phyloP scores from a whole-genome alignment of 2,888 invertebrate species.

The Drosophila subsilvestris region DNA sequence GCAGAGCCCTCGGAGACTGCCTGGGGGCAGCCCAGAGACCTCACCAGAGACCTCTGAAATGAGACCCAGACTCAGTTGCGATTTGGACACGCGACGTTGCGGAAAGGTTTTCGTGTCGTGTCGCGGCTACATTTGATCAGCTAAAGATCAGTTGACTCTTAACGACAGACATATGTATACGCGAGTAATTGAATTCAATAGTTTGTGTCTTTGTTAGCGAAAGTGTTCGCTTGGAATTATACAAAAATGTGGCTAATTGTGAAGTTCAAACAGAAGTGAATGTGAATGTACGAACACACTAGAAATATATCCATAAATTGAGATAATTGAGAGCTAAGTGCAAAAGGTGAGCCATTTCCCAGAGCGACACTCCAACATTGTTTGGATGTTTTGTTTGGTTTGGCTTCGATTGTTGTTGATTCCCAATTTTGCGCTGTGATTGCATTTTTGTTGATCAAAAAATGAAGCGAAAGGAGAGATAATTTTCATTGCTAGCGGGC shows the following conservation, averaged over 20 bases:
- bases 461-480: slow-evolving; percentile 22
- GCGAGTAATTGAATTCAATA: slow-evolving; percentile 39
- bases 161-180: slow-evolving; percentile 24
- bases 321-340: slow-evolving; percentile 17
- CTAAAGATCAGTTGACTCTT: slow-evolving; percentile 4
- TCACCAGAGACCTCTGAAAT: slow-evolving; percentile 3
- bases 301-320: slow-evolving; percentile 17
- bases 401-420: too few species aligned
- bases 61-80: slow-evolving; percentile 50
- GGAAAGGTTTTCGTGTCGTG: slow-evolving; percentile 20
- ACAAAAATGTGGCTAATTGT: slow-evolving; percentile 50
- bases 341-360: slow-evolving; percentile 2
- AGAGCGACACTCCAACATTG: neutral
- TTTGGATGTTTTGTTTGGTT: slow-evolving; percentile 5
- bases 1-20: slow-evolving; percentile 5
- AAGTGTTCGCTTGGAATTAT: slow-evolving; percentile 25
- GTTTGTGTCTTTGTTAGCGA: slow-evolving; percentile 26
- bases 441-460: slow-evolving; percentile 39
- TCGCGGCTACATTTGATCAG: slow-evolving; percentile 7
- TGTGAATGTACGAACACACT: slow-evolving; percentile 20
- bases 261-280: slow-evolving; percentile 52
- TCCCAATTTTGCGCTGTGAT: slow-evolving; percentile 16
- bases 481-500: slow-evolving; percentile 3
- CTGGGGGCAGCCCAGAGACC: slow-evolving; percentile 7
- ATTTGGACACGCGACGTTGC: slow-evolving; percentile 55